Base-by-base conservation (phyloP, 1,140 invertebrate species). In the Philopotamus ludificatus region DNA sequence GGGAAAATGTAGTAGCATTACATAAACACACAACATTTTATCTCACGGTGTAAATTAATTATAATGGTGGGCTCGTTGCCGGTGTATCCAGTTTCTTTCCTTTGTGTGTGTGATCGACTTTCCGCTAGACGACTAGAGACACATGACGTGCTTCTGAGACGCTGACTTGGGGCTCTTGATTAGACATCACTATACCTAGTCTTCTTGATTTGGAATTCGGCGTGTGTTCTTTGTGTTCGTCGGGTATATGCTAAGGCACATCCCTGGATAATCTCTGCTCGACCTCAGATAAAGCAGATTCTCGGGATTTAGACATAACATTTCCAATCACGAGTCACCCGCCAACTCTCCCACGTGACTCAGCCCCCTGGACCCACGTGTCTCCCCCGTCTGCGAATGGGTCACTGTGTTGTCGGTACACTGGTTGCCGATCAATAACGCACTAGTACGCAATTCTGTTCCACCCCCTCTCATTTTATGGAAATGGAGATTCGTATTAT, bases 281-380 rank as follows among this genome's bases (percentile, higher is more conserved):
- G n/a, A n/a, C n/a, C n/a, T n/a, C n/a, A n/a, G n/a, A n/a, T n/a
- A n/a, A n/a, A n/a, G n/a, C n/a, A n/a, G n/a, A n/a, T n/a, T n/a
- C n/a, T n/a, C n/a, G n/a, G n/a, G n/a, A n/a, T n/a, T n/a, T n/a
- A n/a, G n/a, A n/a, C n/a, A n/a, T n/a, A n/a, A n/a, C 63, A 65
- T 65, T 65, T 65, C 63, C 63, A 65, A 65, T 65, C 63, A 65
- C 39, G 51, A 20, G 63, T 44, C 53, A 57, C 28, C 21, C 54
- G 54, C 42, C 34, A 42, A 42, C 20, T 25, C 28, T 15, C 10
- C 12, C 42, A 2, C 16, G 42, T 34, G 57, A 34, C 39, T 47
- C 54, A 20, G 1, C 10, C 23, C 34, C 12, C 2, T 25, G 20
- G 1, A 12, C 23, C 12, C 1, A n/a, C 8, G 44, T 12, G 7